Base-by-base conservation (phyloP, 1,140 invertebrate genomes). In the Phenacoccus solenopsis region DNA sequence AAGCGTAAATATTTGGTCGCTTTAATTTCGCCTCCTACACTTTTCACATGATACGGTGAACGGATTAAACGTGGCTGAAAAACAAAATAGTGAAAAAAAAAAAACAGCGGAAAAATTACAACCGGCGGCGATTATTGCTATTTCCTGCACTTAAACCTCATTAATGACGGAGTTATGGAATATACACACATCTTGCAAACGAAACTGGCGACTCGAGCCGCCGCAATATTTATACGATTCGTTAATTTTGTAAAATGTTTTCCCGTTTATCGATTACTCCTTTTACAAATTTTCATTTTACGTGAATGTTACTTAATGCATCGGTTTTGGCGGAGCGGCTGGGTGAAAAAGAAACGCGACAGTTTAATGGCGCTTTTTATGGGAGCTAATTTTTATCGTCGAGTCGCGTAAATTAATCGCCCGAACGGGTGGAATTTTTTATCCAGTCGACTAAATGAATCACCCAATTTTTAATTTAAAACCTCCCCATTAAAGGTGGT, bases 181-280 rank as follows among this genome's bases (percentile, higher is more conserved):
- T 49, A n/a, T n/a, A n/a, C n/a, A n/a, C n/a, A 49, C 38, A 49
- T 49, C 38, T 49, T 49, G 38, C 38, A n/a, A 32, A 49, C 38
- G 38, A 49, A 49, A 49, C 13, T n/a, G 38, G n/a, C n/a, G n/a
- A n/a, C 20, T 49, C 38, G 38, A 16, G 13, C 20, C 38, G 38
- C 20, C 20, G 38, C n/a, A n/a, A 49, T 49, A 49, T 49, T 49
- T 49, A 49, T 49, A 49, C 38, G 38, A 49, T 49, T 49, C 38
- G 38, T 49, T 49, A 49, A 49, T 49, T 49, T 49, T 49, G 38
- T 49, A 49, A 49, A 49, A 49, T 49, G 38, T 49, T 49, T 49
- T 32, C 20, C 20, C 38, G 38, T 10, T 49, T 49, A 49, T 49
- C 38, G 38, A 49, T 49, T n/a, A n/a, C n/a, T n/a, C n/a, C n/a